A percentile compares a stretch with the other conserved stretches of the same genome.
Conservation (phyloP, 2,888 invertebrate genomes). For the Mamestra brassicae region DNA sequence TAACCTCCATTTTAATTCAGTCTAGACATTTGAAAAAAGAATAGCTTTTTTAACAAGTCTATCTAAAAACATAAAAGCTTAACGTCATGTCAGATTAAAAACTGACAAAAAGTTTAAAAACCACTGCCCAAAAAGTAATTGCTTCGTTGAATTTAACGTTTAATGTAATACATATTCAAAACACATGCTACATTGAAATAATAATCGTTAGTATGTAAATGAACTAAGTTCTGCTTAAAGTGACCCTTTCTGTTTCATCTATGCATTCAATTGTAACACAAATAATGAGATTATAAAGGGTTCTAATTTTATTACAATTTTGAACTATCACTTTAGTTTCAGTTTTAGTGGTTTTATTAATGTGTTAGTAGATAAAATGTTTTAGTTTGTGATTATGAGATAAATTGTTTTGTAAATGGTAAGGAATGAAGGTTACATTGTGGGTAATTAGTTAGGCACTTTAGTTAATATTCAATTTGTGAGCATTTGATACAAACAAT, state of each 20-base stretch:
- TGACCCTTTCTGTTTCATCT: constrained; percentile 42
- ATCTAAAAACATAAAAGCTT: neutral
- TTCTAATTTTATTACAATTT: constrained; percentile 43
- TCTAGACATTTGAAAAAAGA: constrained; percentile 4
- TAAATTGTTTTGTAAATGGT: constrained; percentile 8
- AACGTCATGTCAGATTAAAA: constrained; percentile 15
- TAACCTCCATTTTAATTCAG: neutral
- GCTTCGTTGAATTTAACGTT: constrained; percentile 51
- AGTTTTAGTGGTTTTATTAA: constrained; percentile 26
- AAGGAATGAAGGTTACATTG: neutral
- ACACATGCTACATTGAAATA: constrained; percentile 48
- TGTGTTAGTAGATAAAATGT: constrained; percentile 26
- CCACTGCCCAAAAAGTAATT: constrained; percentile 37
- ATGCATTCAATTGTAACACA: constrained; percentile 51
- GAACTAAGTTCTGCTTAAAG: constrained; percentile 40
- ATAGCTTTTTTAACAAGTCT: neutral
- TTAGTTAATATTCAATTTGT: neutral
- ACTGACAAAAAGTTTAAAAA: constrained; percentile 27
- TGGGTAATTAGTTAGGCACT: neutral
- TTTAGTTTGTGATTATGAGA: neutral
- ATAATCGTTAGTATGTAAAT: constrained; percentile 65
- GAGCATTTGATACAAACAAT: neutral
- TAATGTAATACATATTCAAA: constrained; percentile 50
- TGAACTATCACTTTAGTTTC: constrained; percentile 28
- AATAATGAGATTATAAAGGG: constrained; percentile 48